phyloP scores from a whole-genome alignment of 2,113 vertebrate species.

The Dascyllus trimaculatus region DNA sequence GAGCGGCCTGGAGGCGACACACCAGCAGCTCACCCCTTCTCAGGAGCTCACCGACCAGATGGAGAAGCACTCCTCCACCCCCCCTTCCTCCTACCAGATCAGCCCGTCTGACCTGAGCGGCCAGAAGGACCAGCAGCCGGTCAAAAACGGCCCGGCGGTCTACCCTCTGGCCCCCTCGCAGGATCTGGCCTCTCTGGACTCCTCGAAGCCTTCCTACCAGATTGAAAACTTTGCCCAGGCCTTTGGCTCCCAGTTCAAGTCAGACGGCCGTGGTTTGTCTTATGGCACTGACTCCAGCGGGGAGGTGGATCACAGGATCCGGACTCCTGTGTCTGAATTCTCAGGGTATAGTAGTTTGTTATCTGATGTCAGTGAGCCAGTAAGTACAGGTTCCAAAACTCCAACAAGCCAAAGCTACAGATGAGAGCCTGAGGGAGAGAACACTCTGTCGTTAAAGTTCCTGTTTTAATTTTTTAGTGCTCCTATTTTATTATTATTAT shows the following conservation, averaged over 20 bases:
- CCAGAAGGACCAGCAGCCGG: slow-evolving; percentile 89
- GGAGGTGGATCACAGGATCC: slow-evolving; percentile 95
- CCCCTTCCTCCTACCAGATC: slow-evolving; percentile 89
- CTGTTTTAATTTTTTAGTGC: slow-evolving; percentile 79
- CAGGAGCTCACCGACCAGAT: slow-evolving; percentile 98
- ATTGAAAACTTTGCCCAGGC: slow-evolving; percentile 99
- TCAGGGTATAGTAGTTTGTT: slow-evolving; percentile 99
- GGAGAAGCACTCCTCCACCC: slow-evolving; percentile 89
- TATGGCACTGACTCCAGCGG: slow-evolving; percentile 91
- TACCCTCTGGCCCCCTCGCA: slow-evolving; percentile 91
- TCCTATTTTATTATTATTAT: slow-evolving; percentile 83
- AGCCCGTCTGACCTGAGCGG: slow-evolving; percentile 91
- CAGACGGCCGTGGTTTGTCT: slow-evolving; percentile 91
- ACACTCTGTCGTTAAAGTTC: slow-evolving; percentile 74
- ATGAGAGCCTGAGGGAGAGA: slow-evolving; percentile 88
- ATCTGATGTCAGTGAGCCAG: slow-evolving; percentile 96
- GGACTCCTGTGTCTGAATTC: slow-evolving; percentile 98
- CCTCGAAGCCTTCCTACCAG: slow-evolving; percentile 96
- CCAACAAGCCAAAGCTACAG: slow-evolving; percentile 99
- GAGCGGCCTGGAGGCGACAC: slow-evolving; percentile 91
- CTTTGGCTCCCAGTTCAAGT: slow-evolving; percentile 98
- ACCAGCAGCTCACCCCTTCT: slow-evolving; percentile 99
- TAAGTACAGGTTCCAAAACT: slow-evolving; percentile 96
- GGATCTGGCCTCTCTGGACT: slow-evolving; percentile 91
- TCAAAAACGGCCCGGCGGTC: slow-evolving; percentile 82